Evolutionary conservation across 2,797 vertebrate species (phyloP).

Genomic region (Peromyscus melanophrys): DNA sequence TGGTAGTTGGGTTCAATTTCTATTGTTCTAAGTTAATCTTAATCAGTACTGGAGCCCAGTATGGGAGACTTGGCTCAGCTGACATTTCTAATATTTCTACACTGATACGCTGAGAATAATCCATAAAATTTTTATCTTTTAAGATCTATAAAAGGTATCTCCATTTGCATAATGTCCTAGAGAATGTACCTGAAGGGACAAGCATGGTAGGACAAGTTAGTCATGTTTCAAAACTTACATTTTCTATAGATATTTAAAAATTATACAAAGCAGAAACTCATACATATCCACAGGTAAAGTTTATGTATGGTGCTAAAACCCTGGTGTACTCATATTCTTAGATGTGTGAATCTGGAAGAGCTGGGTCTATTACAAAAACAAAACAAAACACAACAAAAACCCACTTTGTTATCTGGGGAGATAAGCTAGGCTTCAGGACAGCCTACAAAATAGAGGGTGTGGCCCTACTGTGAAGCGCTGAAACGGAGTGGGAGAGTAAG

Average conservation of each 20-base stretch:
- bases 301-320: background rate
- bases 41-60: background rate
- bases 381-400: background rate
- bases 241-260: background rate
- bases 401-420: background rate
- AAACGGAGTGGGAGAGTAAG: background rate
- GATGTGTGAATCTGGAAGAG: background rate
- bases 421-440: background rate
- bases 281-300: background rate
- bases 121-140: background rate
- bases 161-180: background rate
- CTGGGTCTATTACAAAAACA: background rate
- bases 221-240: background rate
- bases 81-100: conserved; percentile 51
- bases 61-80: background rate
- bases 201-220: background rate
- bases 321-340: background rate
- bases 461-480: background rate
- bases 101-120: background rate
- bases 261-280: conserved; percentile 3
- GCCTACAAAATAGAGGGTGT: background rate
- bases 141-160: background rate
- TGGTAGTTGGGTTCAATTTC: conserved; percentile 8
- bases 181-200: background rate
- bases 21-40: background rate